Conservation (phyloP, 2,797 vertebrate species). For the Halcyon smyrnensis region DNA sequence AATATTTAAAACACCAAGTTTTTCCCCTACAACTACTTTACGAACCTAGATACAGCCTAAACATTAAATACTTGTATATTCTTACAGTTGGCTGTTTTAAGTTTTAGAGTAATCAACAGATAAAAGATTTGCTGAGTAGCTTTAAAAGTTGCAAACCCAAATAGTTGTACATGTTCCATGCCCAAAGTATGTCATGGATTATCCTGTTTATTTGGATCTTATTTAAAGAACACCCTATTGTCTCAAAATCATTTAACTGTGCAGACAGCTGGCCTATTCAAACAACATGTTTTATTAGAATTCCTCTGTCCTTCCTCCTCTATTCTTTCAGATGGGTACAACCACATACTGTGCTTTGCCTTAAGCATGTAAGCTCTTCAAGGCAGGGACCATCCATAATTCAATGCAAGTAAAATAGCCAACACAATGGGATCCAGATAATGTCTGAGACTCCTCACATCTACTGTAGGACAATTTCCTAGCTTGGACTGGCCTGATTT, state of each 20-base stretch:
- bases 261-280: slow-evolving; percentile 74
- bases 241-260: slow-evolving; percentile 72
- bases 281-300: slow-evolving; percentile 73
- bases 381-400: slow-evolving; percentile 67
- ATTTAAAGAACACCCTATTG: slow-evolving; percentile 71
- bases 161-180: slow-evolving; percentile 55
- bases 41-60: background rate
- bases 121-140: slow-evolving; percentile 14
- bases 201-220: slow-evolving; percentile 70
- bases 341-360: slow-evolving; percentile 71
- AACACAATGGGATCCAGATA: slow-evolving; percentile 48
- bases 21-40: background rate
- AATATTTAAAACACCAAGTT: background rate
- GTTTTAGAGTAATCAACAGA: background rate
- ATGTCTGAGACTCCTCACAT: background rate
- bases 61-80: background rate
- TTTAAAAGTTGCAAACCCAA: slow-evolving; percentile 35
- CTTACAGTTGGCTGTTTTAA: background rate
- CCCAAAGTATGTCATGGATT: slow-evolving; percentile 65
- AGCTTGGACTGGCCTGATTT: background rate
- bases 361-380: slow-evolving; percentile 70
- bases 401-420: slow-evolving; percentile 51
- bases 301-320: slow-evolving; percentile 71
- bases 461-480: background rate
- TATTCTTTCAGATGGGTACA: slow-evolving; percentile 71